Conservation (phyloP, 1,140 invertebrate genomes). For the Asbolus verrucosus region DNA sequence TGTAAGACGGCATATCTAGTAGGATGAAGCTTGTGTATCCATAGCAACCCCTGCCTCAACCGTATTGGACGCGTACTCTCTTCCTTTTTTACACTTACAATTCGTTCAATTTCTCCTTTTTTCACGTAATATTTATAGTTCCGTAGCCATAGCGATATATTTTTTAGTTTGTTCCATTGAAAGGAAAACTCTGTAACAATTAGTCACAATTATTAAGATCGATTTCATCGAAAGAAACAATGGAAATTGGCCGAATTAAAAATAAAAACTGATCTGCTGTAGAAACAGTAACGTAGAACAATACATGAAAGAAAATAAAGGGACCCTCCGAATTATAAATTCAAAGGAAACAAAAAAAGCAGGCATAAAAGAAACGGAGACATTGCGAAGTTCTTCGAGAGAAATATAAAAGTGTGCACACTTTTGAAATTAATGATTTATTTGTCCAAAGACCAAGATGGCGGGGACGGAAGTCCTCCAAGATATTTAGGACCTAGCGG, state of each 20-base stretch:
- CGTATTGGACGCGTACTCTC: conserved; percentile 48
- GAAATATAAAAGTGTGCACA: conserved; percentile 51
- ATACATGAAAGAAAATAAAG: conserved; percentile 45
- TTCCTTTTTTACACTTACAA: conserved; percentile 31
- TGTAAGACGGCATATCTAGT: conserved; percentile 49
- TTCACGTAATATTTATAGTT: conserved; percentile 6
- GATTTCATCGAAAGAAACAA: conserved; percentile 3
- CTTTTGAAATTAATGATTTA: conserved; percentile 58
- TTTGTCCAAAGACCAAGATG: conserved; percentile 53
- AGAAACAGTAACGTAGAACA: conserved; percentile 22
- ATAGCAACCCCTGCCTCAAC: conserved; percentile 53
- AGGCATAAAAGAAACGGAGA: conserved; percentile 50
- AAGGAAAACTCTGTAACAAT: too few relatives aligned
- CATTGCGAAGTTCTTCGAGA: conserved; percentile 46
- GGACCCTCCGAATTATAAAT: conserved; percentile 50
- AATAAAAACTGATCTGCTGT: conserved; percentile 26
- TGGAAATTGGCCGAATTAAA: background rate
- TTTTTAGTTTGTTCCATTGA: too few relatives aligned
- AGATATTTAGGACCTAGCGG: conserved; percentile 29
- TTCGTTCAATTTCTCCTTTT: conserved; percentile 13
- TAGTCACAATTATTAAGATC: background rate
- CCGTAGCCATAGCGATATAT: background rate
- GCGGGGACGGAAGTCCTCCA: conserved; percentile 33
- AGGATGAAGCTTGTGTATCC: conserved; percentile 48
- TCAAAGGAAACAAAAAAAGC: conserved; percentile 51